Conservation (phyloP, 2,888 invertebrate species). For the Mimachlamys varia region DNA sequence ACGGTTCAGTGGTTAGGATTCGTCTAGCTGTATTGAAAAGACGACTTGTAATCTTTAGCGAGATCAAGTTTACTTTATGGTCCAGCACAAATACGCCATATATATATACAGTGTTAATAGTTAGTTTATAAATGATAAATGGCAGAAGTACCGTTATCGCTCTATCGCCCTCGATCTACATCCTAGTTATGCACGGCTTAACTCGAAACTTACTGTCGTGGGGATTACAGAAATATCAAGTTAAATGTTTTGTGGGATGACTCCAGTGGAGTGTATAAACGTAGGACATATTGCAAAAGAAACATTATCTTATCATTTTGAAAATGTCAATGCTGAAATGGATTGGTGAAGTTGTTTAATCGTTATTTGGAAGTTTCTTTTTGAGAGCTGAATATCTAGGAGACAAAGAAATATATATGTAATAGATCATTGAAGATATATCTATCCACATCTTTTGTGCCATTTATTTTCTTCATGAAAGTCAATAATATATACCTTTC, state of each 20-base stretch:
- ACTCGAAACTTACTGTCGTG: not conserved
- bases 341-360: too few species aligned
- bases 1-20: not conserved
- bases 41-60: not conserved
- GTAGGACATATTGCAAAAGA: not conserved
- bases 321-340: too few species aligned
- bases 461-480: not conserved
- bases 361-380: too few species aligned
- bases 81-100: not conserved
- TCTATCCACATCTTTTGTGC: too few species aligned
- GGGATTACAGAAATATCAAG: not conserved
- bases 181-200: not conserved
- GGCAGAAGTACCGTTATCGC: not conserved
- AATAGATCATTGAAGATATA: too few species aligned
- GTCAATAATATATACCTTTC: slow-evolving; percentile 64
- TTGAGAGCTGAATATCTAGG: too few species aligned
- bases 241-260: not conserved
- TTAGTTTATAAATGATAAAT: not conserved
- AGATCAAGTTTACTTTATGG: slow-evolving; percentile 1
- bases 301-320: too few species aligned
- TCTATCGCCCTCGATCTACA: not conserved
- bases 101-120: not conserved
- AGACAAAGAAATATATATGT: too few species aligned
- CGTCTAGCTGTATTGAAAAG: not conserved
- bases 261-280: too few species aligned